Base-by-base conservation (phyloP, 2,113 vertebrate genomes). In the Pluvianellus socialis region DNA sequence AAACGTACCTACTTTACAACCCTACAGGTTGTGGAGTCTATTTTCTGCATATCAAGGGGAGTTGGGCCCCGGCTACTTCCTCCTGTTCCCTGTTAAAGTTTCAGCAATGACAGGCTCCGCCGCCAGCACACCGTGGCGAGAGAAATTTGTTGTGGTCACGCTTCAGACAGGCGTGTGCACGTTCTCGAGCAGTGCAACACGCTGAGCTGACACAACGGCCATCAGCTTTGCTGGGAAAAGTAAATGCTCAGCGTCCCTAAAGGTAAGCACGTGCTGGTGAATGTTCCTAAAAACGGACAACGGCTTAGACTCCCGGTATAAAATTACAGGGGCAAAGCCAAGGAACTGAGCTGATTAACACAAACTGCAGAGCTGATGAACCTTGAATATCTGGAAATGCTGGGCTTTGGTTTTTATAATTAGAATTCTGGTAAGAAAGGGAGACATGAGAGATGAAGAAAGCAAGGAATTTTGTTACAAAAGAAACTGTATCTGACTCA, bases 401-500 rank as follows among this genome's bases (percentile, higher is more conserved):
- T 86, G 59, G 86, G 62, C n/a, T 95, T 59, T 70, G 72, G 40
- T 22, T 73, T 94, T 79, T 90, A 61, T 76, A 53, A 82, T 91
- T 73, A 93, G 79, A 70, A 56, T 92, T 86, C 72, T 86, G 40
- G 45, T 53, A 88, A 52, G 82, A 80, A 83, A 58, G 33, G 59
- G 47, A 93, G 85, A 62, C 32, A 40, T 14, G 53, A 76, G 21
- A 82, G 79, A 93, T 58, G 55, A 95, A 83, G 90, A 75, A 90
- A 83, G 42, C 62, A 62, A 82, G 88, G 74, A 45, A 59, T 83
- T 71, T 45, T 83, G 67, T 62, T 90, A 86, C 13, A 67, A 88
- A 93, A 62, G 76, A 94, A 94, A 81, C 80, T 12, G 2, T 38
- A 65, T 86, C 81, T 96, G 90, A 92, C 33, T 96, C 90, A 92